Base-by-base conservation (phyloP, 2,888 invertebrate species). In the Melanotus villosus region DNA sequence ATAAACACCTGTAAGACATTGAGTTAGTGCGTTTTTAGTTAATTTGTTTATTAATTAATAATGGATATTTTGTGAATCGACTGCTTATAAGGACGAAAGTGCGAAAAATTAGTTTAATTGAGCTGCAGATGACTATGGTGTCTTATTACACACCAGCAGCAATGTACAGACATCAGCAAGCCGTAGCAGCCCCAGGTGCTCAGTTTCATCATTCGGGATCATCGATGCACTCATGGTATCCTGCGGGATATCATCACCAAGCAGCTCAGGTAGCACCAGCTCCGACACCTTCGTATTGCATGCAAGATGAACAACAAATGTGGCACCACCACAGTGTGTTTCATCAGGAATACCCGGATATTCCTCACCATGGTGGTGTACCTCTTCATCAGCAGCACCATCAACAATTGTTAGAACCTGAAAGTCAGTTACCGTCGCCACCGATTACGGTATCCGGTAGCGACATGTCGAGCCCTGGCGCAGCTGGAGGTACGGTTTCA, bases 111-210 rank as follows among this genome's bases (percentile, higher is more conserved):
- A 1, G 4, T 5, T 12, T 52, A 26, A 7, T 14, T 23, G 6
- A 16, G n/a, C 10, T 18, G 54, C 21, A 4, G 19, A 47, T 47
- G 57, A 65, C 65, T 65, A 92, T 93, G 93, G 92, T 93, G 86
- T 91, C 91, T 76, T 93, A 92, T 84, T 92, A 90, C 85, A 89
- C 90, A 85, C 87, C 90, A 83, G 85, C 90, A 80, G 87, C 90
- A 84, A 73, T 73, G 75, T 75, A 75, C 41, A 69, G 73, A 7
- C 14, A 19, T 23, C 74, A 75, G 50, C 74, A 73, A 83, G 81
- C 84, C 38, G 82, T 84, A 79, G 68, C 89, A 73, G 84, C 88
- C 67, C 88, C 88, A 68, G 89, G 89, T 76, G 88, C 89, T 1
- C 87, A 87, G 43, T 85, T 86, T 78, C 81, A 82, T 68, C 71